Conservation (phyloP, 2,797 vertebrate species). For the Oreonectes daqikongensis region DNA sequence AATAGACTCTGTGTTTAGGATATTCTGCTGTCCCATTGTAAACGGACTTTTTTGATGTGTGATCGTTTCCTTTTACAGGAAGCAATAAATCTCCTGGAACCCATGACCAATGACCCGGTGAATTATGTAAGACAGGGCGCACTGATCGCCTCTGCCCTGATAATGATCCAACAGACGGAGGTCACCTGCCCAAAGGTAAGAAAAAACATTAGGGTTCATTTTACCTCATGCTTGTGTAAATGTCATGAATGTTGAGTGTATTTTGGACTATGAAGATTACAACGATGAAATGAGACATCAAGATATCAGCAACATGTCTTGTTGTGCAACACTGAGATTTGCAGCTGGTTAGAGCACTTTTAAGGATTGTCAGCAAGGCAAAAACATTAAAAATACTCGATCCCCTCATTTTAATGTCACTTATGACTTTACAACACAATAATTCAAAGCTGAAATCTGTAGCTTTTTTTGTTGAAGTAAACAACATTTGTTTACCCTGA, state of each 20-base stretch:
- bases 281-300: too few relatives aligned
- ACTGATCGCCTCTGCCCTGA: constrained; percentile 94
- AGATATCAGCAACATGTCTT: too few relatives aligned
- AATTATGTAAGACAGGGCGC: constrained; percentile 98
- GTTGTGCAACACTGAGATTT: too few relatives aligned
- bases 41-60: background rate
- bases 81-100: constrained; percentile 97
- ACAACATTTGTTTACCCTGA: too few relatives aligned
- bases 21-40: background rate
- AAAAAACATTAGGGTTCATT: background rate
- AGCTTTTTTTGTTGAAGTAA: too few relatives aligned
- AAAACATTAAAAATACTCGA: too few relatives aligned
- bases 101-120: constrained; percentile 98
- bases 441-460: too few relatives aligned
- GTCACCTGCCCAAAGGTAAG: constrained; percentile 96
- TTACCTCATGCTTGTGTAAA: background rate
- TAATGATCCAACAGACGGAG: constrained; percentile 98
- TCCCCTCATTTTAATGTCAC: too few relatives aligned
- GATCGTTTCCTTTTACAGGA: constrained; percentile 76
- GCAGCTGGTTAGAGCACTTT: too few relatives aligned
- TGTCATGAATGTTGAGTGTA: background rate
- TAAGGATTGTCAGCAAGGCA: too few relatives aligned
- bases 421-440: too few relatives aligned
- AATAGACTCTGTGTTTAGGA: background rate
- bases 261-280: background rate